Evolutionary conservation across 2,888 invertebrate species (phyloP).

Genomic region (Athripsodes cinereus): DNA sequence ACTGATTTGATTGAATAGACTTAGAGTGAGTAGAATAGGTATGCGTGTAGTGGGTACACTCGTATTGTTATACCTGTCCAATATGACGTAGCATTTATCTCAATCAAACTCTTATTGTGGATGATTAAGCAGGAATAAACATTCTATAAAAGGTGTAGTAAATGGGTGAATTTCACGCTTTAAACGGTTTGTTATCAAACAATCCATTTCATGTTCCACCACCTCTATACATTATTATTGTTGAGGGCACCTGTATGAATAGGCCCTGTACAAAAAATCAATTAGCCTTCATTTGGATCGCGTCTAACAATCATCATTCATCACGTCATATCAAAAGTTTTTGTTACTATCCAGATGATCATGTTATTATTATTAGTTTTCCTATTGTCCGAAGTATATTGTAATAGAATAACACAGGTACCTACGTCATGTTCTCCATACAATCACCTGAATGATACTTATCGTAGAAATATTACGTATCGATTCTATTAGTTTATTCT

Average conservation of each 20-base stretch:
- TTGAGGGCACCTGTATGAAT: constrained; percentile 13
- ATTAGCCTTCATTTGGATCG: constrained; percentile 26
- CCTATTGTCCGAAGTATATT: too few species aligned
- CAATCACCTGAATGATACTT: too few species aligned
- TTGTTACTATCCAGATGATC: constrained; percentile 4
- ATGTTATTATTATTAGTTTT: too few species aligned
- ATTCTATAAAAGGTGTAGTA: background rate
- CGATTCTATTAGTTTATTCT: too few species aligned
- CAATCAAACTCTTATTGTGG: background rate
- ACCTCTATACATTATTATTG: background rate
- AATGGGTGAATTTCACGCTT: constrained; percentile 8
- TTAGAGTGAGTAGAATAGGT: too few species aligned
- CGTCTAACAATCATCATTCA: constrained; percentile 26
- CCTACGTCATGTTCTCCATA: too few species aligned
- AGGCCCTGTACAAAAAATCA: constrained; percentile 23
- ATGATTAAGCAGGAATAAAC: background rate
- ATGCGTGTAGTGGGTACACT: too few species aligned
- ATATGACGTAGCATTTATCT: background rate
- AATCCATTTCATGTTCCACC: constrained; percentile 2
- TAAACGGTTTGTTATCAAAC: constrained; percentile 7
- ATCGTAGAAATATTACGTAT: too few species aligned
- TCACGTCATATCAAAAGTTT: constrained; percentile 27
- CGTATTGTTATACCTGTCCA: background rate
- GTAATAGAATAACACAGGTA: too few species aligned
- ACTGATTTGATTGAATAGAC: too few species aligned